Conservation (phyloP, 2,888 invertebrate species). For the Lottia gigantea region DNA sequence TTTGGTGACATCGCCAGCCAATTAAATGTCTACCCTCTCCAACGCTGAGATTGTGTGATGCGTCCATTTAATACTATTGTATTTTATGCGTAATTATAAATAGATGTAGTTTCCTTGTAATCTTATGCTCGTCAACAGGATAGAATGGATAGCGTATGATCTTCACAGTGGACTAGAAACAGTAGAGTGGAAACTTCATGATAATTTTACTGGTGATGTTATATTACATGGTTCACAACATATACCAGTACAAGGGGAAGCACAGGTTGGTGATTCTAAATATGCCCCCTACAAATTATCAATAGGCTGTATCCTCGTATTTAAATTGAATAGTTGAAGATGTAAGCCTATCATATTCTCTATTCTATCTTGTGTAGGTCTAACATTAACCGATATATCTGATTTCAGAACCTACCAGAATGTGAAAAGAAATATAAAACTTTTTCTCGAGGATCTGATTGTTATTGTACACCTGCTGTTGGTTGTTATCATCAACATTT, state of each 20-base stretch:
- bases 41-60: too few relatives aligned
- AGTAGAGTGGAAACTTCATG: conserved; percentile 40
- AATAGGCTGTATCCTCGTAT: too few relatives aligned
- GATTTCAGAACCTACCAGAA: conserved; percentile 25
- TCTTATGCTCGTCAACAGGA: conserved; percentile 26
- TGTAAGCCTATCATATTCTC: too few relatives aligned
- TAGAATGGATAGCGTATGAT: conserved; percentile 43
- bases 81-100: too few relatives aligned
- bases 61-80: too few relatives aligned
- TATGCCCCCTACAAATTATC: too few relatives aligned
- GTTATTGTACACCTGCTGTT: conserved; percentile 43
- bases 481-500: conserved; percentile 46
- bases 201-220: conserved; percentile 33
- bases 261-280: conserved; percentile 12
- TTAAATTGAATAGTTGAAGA: too few relatives aligned
- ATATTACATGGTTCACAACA: conserved; percentile 36
- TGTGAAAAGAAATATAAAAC: conserved; percentile 30
- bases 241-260: conserved; percentile 24
- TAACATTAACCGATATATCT: conserved; percentile 10
- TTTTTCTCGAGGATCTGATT: conserved; percentile 35
- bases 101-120: too few relatives aligned
- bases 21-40: too few relatives aligned
- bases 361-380: too few relatives aligned
- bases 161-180: conserved; percentile 40
- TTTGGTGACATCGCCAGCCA: too few relatives aligned